These are phyloP conservation scores for Drosophila neonasuta DNA, from an alignment of 2,888 invertebrate genomes.

Conservation along the genomic window DNA sequence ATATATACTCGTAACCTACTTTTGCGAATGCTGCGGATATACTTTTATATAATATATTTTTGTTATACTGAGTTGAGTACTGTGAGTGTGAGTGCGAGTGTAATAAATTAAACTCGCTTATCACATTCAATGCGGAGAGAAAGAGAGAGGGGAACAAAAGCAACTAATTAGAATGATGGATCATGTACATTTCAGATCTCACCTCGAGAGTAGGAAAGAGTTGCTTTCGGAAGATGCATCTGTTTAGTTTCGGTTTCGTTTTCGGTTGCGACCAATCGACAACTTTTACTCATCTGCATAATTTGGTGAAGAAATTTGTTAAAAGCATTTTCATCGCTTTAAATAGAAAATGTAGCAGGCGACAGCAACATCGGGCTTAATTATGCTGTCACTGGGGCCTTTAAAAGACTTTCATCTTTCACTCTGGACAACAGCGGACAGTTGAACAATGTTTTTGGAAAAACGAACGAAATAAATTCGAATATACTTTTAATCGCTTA, in stretches of 20 bases:
- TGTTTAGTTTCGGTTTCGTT: slow-evolving; percentile 23
- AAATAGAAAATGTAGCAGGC: slow-evolving; percentile 53
- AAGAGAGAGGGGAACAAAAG: slow-evolving; percentile 14
- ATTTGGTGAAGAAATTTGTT: slow-evolving; percentile 54
- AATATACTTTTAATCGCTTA: slow-evolving; percentile 72
- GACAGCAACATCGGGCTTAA: slow-evolving; percentile 57
- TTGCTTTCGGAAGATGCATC: slow-evolving; percentile 8
- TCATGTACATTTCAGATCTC: slow-evolving; percentile 19
- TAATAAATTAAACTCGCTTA: slow-evolving; percentile 33
- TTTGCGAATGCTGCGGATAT: slow-evolving; percentile 12
- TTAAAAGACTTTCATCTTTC: slow-evolving; percentile 75
- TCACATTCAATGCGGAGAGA: background rate
- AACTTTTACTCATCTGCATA: slow-evolving; percentile 72
- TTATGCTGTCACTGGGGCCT: slow-evolving; percentile 74
- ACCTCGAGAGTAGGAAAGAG: background rate
- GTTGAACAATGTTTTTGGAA: slow-evolving; percentile 36
- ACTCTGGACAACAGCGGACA: slow-evolving; percentile 32
- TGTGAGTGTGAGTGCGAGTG: background rate
- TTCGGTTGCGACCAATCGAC: slow-evolving; percentile 30
- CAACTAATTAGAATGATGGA: slow-evolving; percentile 39
- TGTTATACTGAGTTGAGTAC: background rate
- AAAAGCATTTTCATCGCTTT: slow-evolving; percentile 64
- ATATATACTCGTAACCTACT: slow-evolving; percentile 4
- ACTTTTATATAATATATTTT: background rate
- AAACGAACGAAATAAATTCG: slow-evolving; percentile 49